Percentiles rank a stretch among this genome's conserved stretches.
Evolutionary conservation across 2,113 vertebrate species (phyloP).

Genomic region (Paratilapia polleni): DNA sequence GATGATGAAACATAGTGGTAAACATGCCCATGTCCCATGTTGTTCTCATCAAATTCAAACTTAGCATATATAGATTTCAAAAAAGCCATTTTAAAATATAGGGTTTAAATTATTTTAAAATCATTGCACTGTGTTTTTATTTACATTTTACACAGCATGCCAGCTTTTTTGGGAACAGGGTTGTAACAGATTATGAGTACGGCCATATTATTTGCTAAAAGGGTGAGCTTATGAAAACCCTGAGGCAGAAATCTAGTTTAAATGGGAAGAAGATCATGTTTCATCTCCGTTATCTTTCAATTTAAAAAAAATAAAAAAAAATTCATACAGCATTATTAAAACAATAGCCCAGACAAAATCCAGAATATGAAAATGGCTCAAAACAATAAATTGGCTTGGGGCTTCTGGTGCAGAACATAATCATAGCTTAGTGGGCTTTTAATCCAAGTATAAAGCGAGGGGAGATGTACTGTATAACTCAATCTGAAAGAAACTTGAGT

Average conservation of each 20-base stretch:
- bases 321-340: background rate
- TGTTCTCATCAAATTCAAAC: too few species aligned
- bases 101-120: background rate
- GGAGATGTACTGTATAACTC: background rate
- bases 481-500: slow-evolving; percentile 33
- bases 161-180: background rate
- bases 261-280: background rate
- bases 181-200: background rate
- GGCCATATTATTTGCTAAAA: background rate
- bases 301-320: too few species aligned
- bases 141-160: slow-evolving; percentile 2
- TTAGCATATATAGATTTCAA: fast-evolving
- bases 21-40: too few species aligned
- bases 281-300: slow-evolving; percentile 3
- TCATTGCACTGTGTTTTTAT: background rate
- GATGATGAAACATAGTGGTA: too few species aligned
- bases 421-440: slow-evolving; percentile 45
- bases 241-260: slow-evolving; percentile 9
- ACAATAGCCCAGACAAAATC: background rate
- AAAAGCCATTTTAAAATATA: background rate
- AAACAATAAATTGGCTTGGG: slow-evolving; percentile 29
- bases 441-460: slow-evolving; percentile 36
- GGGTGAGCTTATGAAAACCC: background rate
- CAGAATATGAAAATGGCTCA: slow-evolving; percentile 18
- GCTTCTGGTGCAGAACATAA: slow-evolving; percentile 8